Evolutionary conservation across 2,888 invertebrate genomes (phyloP).

Genomic region (Celastrina argiolus): DNA sequence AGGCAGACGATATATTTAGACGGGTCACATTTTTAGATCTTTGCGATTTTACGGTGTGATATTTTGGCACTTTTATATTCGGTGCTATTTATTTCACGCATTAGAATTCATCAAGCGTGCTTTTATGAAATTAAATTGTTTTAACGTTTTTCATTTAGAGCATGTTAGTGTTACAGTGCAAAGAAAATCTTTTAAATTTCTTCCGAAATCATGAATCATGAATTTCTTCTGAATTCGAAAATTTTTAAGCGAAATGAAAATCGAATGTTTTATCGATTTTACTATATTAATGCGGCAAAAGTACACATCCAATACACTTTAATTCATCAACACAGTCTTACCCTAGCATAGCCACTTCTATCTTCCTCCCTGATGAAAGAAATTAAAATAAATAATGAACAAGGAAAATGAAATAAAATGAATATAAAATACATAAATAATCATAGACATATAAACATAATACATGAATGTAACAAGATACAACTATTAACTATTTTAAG

Average conservation of each 20-base stretch:
- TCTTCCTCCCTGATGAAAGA: slow-evolving; percentile 79
- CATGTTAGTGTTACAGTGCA: slow-evolving; percentile 16
- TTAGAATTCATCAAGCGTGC: slow-evolving; percentile 9
- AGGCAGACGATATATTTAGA: slow-evolving; percentile 62
- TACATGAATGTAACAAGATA: slow-evolving; percentile 29
- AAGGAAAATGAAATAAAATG: slow-evolving; percentile 39
- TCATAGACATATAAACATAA: slow-evolving; percentile 35
- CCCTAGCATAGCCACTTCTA: slow-evolving; percentile 77
- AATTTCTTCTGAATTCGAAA: slow-evolving; percentile 30
- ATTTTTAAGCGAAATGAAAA: slow-evolving; percentile 39
- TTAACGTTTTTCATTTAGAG: background rate
- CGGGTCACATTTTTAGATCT: background rate
- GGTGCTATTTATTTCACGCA: slow-evolving; percentile 7
- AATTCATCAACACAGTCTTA: slow-evolving; percentile 72
- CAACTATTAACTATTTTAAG: background rate
- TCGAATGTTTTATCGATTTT: slow-evolving; percentile 34
- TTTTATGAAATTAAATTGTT: slow-evolving; percentile 3
- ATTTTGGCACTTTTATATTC: background rate
- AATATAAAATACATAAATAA: slow-evolving; percentile 34
- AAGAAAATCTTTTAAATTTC: slow-evolving; percentile 5
- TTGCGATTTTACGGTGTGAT: background rate
- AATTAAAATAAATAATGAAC: slow-evolving; percentile 54
- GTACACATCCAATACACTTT: slow-evolving; percentile 61
- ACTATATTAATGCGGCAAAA: slow-evolving; percentile 52
- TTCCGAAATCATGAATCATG: background rate